Evolutionary conservation across 2,888 invertebrate genomes (phyloP).

Genomic region (Deilephila elpenor): DNA sequence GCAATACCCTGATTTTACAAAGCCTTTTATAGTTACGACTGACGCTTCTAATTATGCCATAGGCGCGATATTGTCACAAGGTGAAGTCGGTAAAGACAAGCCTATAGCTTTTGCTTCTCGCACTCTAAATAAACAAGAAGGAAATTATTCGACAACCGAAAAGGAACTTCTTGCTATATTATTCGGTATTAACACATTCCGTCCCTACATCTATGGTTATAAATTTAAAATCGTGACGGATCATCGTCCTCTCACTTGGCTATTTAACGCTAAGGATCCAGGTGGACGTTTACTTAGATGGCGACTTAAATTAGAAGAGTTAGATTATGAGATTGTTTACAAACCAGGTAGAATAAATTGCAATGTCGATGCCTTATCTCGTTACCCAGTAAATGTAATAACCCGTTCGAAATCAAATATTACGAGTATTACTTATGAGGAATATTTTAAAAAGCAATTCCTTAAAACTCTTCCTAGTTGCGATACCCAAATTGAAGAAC

Average conservation of each 20-base stretch:
- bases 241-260: conserved; percentile 7
- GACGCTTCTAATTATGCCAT: conserved; percentile 27
- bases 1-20: conserved; percentile 18
- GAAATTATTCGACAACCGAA: conserved; percentile 29
- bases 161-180: conserved; percentile 25
- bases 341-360: conserved; percentile 6
- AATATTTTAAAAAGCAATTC: conserved; percentile 27
- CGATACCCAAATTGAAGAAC: conserved; percentile 21
- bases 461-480: conserved; percentile 14
- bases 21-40: conserved; percentile 10
- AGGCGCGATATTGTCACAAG: conserved; percentile 20
- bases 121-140: conserved; percentile 31
- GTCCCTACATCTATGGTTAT: neutral
- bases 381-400: neutral
- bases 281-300: conserved; percentile 22
- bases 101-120: conserved; percentile 29
- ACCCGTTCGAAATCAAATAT: neutral
- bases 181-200: conserved; percentile 28
- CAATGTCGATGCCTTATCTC: conserved; percentile 29
- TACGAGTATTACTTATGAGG: neutral
- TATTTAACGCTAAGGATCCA: conserved; percentile 20
- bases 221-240: conserved; percentile 26
- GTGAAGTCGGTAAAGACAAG: conserved; percentile 24
- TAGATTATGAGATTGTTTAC: conserved; percentile 3
- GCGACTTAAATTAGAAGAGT: conserved; percentile 25